Evolutionary conservation across 2,888 invertebrate genomes (phyloP).

Genomic region (Tachystola acroxantha): DNA sequence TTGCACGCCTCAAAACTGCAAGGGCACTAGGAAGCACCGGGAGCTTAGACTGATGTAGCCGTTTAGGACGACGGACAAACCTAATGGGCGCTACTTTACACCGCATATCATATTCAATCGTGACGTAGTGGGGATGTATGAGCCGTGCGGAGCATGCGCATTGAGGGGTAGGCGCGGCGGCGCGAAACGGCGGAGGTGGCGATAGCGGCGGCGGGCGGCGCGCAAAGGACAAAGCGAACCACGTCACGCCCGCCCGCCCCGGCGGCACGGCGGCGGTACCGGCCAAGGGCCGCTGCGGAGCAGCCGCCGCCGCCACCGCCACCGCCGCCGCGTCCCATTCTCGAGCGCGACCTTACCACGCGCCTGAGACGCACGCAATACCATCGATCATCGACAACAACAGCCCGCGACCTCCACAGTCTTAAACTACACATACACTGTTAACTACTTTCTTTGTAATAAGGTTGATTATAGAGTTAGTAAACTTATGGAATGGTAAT

Average conservation of each 20-base stretch:
- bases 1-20: constrained; percentile 28
- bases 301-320: constrained; percentile 21
- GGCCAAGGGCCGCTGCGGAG: constrained; percentile 36
- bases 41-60: not conserved
- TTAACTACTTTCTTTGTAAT: too few species aligned
- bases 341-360: constrained; percentile 38
- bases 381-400: constrained; percentile 55
- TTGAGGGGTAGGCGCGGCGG: constrained; percentile 58
- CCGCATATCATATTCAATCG: constrained; percentile 54
- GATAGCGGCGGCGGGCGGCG: constrained; percentile 38
- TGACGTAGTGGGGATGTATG: constrained; percentile 59
- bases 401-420: constrained; percentile 41
- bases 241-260: constrained; percentile 41
- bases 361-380: constrained; percentile 48
- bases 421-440: constrained; percentile 18
- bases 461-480: too few species aligned
- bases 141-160: constrained; percentile 63
- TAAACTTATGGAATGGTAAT: too few species aligned
- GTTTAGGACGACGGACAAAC: constrained; percentile 12
- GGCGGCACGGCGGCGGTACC: constrained; percentile 33
- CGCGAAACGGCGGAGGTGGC: constrained; percentile 44
- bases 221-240: constrained; percentile 53
- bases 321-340: constrained; percentile 19
- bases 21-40: constrained; percentile 11
- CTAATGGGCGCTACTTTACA: constrained; percentile 45